phyloP scores from a whole-genome alignment of 2,797 vertebrate species.

The Zalophus californianus region DNA sequence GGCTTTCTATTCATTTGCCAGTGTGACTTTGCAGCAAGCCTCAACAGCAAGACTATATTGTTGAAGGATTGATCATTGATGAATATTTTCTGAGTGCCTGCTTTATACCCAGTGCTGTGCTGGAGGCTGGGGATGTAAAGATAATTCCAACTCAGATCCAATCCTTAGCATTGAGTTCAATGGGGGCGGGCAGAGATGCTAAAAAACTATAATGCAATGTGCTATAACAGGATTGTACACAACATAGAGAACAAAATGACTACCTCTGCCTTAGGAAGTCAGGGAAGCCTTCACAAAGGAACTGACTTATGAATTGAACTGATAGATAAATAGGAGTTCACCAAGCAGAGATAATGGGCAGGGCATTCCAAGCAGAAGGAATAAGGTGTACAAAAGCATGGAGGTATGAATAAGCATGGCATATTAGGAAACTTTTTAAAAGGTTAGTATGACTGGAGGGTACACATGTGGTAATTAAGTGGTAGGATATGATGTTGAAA shows the following conservation, averaged over 20 bases:
- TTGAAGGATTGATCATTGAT: neutral
- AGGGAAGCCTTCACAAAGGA: constrained; percentile 21
- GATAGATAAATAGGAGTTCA: neutral
- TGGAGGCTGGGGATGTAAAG: neutral
- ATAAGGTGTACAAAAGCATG: neutral
- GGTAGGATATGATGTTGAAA: neutral
- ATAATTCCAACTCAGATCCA: neutral
- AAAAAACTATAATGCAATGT: neutral
- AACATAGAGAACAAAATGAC: neutral
- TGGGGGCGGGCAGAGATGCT: neutral
- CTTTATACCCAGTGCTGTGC: neutral
- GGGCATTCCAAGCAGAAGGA: neutral
- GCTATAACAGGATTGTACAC: neutral
- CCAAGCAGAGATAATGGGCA: neutral
- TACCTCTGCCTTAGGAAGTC: neutral
- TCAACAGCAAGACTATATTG: neutral
- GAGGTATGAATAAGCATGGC: neutral
- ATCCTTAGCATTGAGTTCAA: neutral
- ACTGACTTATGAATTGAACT: neutral
- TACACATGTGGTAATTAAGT: neutral
- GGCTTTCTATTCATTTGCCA: neutral
- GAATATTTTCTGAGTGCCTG: constrained; percentile 10
- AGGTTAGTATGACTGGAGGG: neutral
- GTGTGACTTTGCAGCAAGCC: constrained; percentile 36
- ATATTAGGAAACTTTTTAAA: neutral